Conservation (phyloP, 2,888 invertebrate species). For the Cryptops parisi region DNA sequence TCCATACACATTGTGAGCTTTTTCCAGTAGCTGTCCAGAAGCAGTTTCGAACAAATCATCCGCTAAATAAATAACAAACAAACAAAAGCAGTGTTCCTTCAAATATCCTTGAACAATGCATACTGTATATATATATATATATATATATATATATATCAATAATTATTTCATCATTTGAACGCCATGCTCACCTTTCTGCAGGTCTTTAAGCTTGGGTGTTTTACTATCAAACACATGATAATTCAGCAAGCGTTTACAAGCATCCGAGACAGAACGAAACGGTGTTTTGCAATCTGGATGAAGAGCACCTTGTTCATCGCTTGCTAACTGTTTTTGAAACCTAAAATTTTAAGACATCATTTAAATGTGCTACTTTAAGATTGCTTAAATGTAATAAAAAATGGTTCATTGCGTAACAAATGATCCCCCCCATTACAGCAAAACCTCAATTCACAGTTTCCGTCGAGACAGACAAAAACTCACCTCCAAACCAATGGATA, state of each 20-base stretch:
- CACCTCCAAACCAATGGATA: too few relatives aligned
- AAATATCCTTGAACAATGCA: too few relatives aligned
- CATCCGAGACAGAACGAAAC: conserved; percentile 46
- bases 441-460: too few relatives aligned
- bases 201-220: conserved; percentile 41
- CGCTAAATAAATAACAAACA: conserved; percentile 20
- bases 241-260: conserved; percentile 55
- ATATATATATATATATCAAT: too few relatives aligned
- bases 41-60: conserved; percentile 26
- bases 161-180: too few relatives aligned
- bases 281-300: conserved; percentile 58
- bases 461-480: too few relatives aligned
- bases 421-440: too few relatives aligned
- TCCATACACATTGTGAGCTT: conserved; percentile 52
- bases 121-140: too few relatives aligned
- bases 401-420: too few relatives aligned
- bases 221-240: conserved; percentile 61
- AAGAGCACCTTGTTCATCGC: conserved; percentile 56
- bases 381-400: too few relatives aligned
- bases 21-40: conserved; percentile 46
- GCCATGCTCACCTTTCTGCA: conserved; percentile 32
- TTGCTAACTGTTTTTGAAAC: conserved; percentile 56
- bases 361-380: too few relatives aligned
- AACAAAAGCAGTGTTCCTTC: too few relatives aligned
- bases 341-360: conserved; percentile 35